These are phyloP conservation scores for Mesorhabditis sp. DNA, from an alignment of 2,888 invertebrate genomes.

Conservation along the genomic window DNA sequence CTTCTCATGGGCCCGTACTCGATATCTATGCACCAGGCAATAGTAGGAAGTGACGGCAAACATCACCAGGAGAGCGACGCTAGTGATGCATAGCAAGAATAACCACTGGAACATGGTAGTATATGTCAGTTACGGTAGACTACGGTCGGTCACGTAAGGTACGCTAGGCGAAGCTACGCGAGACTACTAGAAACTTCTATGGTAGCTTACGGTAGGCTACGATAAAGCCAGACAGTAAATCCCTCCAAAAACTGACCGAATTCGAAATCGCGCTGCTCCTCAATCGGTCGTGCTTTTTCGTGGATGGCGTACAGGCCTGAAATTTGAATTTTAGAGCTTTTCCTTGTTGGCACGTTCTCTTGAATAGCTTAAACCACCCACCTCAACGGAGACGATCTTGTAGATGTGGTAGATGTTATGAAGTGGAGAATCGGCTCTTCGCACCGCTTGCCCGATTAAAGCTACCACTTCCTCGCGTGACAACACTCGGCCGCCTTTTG, in stretches of 20 bases:
- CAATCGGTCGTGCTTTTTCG: background rate
- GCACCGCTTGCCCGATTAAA: background rate
- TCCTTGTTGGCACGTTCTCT: background rate
- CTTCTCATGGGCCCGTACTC: background rate
- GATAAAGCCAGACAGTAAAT: too few species aligned
- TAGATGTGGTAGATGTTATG: background rate
- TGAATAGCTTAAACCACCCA: background rate
- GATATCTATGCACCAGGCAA: background rate
- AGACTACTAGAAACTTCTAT: too few species aligned
- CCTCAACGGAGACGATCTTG: background rate
- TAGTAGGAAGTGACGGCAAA: background rate
- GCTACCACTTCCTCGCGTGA: background rate
- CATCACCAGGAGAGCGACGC: background rate
- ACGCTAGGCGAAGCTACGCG: too few species aligned
- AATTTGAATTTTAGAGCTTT: background rate
- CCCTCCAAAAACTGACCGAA: background rate
- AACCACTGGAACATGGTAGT: background rate
- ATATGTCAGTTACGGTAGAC: too few species aligned
- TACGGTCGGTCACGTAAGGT: too few species aligned
- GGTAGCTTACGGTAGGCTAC: too few species aligned
- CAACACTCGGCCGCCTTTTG: conserved; percentile 4
- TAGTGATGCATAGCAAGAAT: background rate
- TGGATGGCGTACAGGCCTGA: conserved; percentile 1
- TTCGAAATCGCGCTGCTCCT: background rate
- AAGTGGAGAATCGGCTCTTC: background rate